Base-by-base conservation (phyloP, 2,888 invertebrate species). In the Volucella inanis region DNA sequence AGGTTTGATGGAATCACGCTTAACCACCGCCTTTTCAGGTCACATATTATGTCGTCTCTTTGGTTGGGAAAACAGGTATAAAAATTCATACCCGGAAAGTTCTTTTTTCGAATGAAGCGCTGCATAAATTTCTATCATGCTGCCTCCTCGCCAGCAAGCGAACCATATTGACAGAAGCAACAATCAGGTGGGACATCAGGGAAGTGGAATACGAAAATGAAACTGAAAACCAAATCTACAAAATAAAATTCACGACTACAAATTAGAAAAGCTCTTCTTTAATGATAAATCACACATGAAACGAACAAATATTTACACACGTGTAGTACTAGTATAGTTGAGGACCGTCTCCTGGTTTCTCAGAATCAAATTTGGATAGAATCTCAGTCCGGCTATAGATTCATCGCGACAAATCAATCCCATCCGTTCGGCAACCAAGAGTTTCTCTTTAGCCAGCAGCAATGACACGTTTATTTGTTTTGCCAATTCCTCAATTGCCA, bases 361-460 rank as follows among this genome's bases (percentile, higher is more conserved):
- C 52, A 97, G 92, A 92, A 99, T 97, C 78, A 95, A 92, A 93
- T 99, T 99, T 0, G 97, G 96, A 93, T 97, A 99, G 93, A 99
- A 99, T 78, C 96, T 94, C 50, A 99, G 93, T 9, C 99, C 99
- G 93, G 99, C 98, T 75, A 98, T 96, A 0, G 97, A 96, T 91
- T 99, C 99, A 92, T 99, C 99, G 75, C 99, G 94, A 90, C 99
- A 99, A 2, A 97, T 95, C 89, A 95, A 94, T 0, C 98, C 99
- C 88, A 94, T 93, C 84, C 95, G 95, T 92, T 99, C 99, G 0
- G 98, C 95, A 3, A 96, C 95, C 78, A 96, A 93, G 43, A 99
- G 93, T 70, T 97, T 94, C 92, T 99, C 98, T 88, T 96, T 96
- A 0, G 99, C 98, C 78, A 99, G 93, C 49, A 98, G 93, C 50